Base-by-base conservation (phyloP, 1,140 invertebrate species). In the Drosophila nebulosa region DNA sequence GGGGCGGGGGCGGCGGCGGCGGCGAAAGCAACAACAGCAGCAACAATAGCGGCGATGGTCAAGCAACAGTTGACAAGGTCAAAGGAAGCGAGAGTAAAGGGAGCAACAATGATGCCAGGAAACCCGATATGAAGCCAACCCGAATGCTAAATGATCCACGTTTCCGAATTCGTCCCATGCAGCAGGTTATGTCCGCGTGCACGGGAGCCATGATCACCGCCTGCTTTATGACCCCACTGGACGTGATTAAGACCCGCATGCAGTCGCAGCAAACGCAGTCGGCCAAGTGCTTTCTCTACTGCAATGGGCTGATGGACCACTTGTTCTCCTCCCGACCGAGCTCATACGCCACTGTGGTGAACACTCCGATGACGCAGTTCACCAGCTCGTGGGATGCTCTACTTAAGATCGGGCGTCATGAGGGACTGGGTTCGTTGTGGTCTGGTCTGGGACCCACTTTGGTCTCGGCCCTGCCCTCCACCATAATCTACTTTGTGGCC, bases 281-380 rank as follows among this genome's bases (percentile, higher is more conserved):
- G 27, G 96, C 97, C 72, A 96, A 96, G 92, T 99, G 98, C 92
- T 99, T 98, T 92, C 92, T 99, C 12, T 99, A 99, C 92, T 98
- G 97, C 89, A 99, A 99, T 94, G 98, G 98, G 0, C 92, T 99
- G 22, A 99, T 99, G 98, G 99, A 99, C 92, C 98, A 99, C 90
- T 91, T 99, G 10, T 99, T 98, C 92, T 94, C 95, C 12, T 98
- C 96, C 92, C 91, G 94, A 52, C 92, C 92, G 2, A 36, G 91
- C 21, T 52, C 68, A 86, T 46, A 91, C 65, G 79, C 91, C 3
- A 35, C 36, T 22, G 10, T 53, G 26, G 90, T 92, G 80, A 24
- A 6, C 0, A 92, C 93, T 77, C 92, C 93, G 52, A 94, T 95
- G 78, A 94, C 95, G 27, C 96, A 97, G 86, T 98, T 99, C 78